Percentiles rank a stretch among this genome's conserved stretches.
These are phyloP conservation scores for Sipha maydis DNA, from an alignment of 2,888 invertebrate species.

Conservation along the genomic window DNA sequence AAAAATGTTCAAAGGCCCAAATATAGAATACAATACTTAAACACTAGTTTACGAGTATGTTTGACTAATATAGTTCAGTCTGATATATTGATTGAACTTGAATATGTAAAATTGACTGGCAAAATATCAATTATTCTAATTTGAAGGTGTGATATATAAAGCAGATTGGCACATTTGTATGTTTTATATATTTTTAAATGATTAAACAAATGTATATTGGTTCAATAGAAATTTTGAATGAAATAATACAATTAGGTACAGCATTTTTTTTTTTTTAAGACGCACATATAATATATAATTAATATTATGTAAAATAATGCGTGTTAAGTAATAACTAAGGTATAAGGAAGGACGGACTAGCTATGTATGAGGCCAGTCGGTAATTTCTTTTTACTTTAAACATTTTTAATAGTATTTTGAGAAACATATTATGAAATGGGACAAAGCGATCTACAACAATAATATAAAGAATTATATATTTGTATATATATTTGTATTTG, in stretches of 20 bases:
- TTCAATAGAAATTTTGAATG: neutral
- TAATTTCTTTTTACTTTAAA: no score
- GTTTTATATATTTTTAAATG: neutral
- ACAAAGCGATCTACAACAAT: no score
- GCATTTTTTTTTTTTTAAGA: neutral
- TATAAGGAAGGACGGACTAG: no score
- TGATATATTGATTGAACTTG: slow-evolving; percentile 48
- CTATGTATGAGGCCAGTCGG: no score
- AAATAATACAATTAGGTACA: neutral
- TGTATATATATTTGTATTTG: no score
- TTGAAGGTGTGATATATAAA: neutral
- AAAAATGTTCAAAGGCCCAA: neutral
- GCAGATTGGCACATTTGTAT: slow-evolving; percentile 12
- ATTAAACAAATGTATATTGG: neutral
- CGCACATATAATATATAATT: no score
- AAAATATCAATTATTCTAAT: slow-evolving; percentile 8
- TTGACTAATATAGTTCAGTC: neutral
- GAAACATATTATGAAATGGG: no score
- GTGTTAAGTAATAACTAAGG: no score
- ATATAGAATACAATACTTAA: neutral
- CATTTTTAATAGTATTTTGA: no score
- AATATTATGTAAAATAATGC: no score
- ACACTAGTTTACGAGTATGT: neutral
- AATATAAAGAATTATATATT: no score
- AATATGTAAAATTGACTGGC: slow-evolving; percentile 40